Percentiles rank a stretch among this genome's conserved stretches.
Conservation (phyloP, 2,113 vertebrate genomes). For the Chinchilla lanigera region DNA sequence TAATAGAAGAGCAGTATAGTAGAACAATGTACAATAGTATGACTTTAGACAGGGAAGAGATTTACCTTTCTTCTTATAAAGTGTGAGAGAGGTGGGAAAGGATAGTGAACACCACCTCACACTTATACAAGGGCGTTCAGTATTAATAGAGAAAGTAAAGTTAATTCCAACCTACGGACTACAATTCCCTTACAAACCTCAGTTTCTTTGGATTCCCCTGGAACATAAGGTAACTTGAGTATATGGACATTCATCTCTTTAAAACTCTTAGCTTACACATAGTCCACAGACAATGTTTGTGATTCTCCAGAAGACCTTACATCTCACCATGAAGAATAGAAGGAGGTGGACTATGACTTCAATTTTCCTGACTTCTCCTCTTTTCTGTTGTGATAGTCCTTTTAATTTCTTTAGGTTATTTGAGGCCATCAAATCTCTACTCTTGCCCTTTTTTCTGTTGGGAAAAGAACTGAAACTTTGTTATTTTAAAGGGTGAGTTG, state of each 20-base stretch:
- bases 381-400: neutral
- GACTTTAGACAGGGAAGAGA: neutral
- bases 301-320: neutral
- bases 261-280: neutral
- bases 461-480: neutral
- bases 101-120: neutral
- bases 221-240: neutral
- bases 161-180: neutral
- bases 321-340: neutral
- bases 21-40: neutral
- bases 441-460: neutral
- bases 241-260: neutral
- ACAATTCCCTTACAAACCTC: neutral
- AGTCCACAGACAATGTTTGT: neutral
- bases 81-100: neutral
- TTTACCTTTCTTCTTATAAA: neutral
- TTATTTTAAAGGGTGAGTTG: constrained; percentile 6
- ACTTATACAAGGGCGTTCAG: neutral
- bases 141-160: neutral
- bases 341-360: neutral
- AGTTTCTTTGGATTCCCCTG: neutral
- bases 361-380: neutral
- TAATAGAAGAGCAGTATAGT: neutral
- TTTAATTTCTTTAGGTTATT: neutral
- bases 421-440: neutral